phyloP scores from a whole-genome alignment of 2,888 invertebrate species.

The Apotomis capreana region DNA sequence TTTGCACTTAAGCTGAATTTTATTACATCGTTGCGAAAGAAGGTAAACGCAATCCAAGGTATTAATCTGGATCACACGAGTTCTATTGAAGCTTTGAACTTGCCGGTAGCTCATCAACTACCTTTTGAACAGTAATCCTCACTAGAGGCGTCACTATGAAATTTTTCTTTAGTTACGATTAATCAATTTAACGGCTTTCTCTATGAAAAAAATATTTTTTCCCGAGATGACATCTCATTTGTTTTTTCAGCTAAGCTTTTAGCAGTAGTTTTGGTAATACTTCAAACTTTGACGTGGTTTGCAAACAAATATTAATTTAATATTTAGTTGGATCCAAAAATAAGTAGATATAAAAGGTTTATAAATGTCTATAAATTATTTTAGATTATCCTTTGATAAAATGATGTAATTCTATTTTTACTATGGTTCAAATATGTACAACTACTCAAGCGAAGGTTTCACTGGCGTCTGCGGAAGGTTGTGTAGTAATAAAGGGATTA shows the following conservation, averaged over 20 bases:
- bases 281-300: too few relatives aligned
- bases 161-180: conserved; percentile 21
- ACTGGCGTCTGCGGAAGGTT: conserved; percentile 21
- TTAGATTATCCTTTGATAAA: too few relatives aligned
- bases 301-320: too few relatives aligned
- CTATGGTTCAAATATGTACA: background rate
- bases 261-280: too few relatives aligned
- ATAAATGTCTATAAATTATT: too few relatives aligned
- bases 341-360: too few relatives aligned
- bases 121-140: conserved; percentile 40
- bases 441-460: conserved; percentile 11
- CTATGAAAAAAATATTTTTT: background rate
- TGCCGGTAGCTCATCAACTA: conserved; percentile 41
- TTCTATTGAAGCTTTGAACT: conserved; percentile 53
- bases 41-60: conserved; percentile 79
- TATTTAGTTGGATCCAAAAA: too few relatives aligned
- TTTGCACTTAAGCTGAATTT: conserved; percentile 80
- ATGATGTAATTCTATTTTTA: background rate
- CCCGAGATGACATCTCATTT: background rate
- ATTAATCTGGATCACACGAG: conserved; percentile 66
- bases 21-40: conserved; percentile 80
- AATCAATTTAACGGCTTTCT: background rate
- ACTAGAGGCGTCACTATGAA: conserved; percentile 31
- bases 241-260: background rate
- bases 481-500: conserved; percentile 41